Evolutionary conservation across 1,140 invertebrate genomes (phyloP).

Genomic region (Drosophila guanche): DNA sequence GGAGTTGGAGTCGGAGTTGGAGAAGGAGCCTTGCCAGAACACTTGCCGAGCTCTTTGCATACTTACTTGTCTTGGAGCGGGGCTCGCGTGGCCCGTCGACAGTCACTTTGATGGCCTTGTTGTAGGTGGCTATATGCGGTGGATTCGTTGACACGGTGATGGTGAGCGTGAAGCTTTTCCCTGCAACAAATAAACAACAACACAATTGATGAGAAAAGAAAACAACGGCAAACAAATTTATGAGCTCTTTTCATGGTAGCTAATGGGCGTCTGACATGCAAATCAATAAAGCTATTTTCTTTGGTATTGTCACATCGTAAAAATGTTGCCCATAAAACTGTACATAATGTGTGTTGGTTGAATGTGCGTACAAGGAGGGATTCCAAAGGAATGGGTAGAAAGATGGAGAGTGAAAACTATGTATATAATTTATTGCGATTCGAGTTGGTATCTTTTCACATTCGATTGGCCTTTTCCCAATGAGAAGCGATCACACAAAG

Average conservation of each 20-base stretch:
- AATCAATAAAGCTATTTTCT: slow-evolving; percentile 28
- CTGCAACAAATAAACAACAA: slow-evolving; percentile 85
- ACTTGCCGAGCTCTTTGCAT: slow-evolving; percentile 55
- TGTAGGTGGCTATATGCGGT: slow-evolving; percentile 98
- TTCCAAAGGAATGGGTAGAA: not conserved
- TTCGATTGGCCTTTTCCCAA: too few species aligned
- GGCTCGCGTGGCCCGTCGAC: slow-evolving; percentile 99
- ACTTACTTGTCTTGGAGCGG: slow-evolving; percentile 98
- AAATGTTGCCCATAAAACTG: slow-evolving; percentile 36
- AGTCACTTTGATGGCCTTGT: slow-evolving; percentile 99
- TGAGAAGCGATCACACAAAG: too few species aligned
- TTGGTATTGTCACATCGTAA: slow-evolving; percentile 71
- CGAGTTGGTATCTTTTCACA: too few species aligned
- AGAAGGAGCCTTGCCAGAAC: not conserved
- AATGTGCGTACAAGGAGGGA: not conserved
- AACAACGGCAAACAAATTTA: slow-evolving; percentile 55
- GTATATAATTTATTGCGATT: too few species aligned
- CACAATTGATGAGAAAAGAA: not conserved
- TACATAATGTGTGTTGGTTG: slow-evolving; percentile 13
- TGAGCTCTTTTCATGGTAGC: slow-evolving; percentile 13
- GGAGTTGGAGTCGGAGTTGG: not conserved
- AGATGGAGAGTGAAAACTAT: too few species aligned
- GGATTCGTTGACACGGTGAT: slow-evolving; percentile 97
- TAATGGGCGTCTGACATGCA: slow-evolving; percentile 38
- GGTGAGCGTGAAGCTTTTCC: slow-evolving; percentile 98